phyloP scores from a whole-genome alignment of 2,797 vertebrate genomes.

The Eulemur albifrons region DNA sequence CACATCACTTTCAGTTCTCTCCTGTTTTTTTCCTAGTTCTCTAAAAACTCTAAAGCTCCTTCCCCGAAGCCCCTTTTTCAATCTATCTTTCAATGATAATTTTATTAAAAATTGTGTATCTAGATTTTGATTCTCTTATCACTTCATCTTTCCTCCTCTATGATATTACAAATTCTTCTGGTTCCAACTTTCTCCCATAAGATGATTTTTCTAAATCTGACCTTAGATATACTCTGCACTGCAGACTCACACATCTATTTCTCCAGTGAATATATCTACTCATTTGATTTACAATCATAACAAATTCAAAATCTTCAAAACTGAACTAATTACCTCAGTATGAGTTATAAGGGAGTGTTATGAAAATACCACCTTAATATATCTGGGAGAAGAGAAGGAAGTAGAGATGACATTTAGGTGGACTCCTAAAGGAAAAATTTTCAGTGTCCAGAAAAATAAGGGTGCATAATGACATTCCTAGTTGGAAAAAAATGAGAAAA shows the following conservation, averaged over 20 bases:
- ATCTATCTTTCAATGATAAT: background rate
- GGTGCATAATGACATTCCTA: background rate
- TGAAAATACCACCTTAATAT: background rate
- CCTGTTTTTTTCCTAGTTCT: background rate
- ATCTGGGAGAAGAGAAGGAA: background rate
- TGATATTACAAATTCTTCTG: background rate
- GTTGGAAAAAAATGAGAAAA: background rate
- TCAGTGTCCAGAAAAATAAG: background rate
- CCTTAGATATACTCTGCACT: background rate
- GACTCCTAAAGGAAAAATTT: background rate
- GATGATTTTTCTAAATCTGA: background rate
- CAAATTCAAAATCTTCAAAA: background rate
- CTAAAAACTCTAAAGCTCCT: background rate
- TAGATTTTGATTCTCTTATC: background rate
- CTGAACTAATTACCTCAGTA: background rate
- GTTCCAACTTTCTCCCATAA: background rate
- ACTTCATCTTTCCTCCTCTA: background rate
- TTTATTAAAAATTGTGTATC: background rate
- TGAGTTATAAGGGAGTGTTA: background rate
- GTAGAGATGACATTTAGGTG: background rate
- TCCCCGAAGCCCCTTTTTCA: background rate
- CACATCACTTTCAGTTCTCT: background rate
- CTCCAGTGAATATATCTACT: background rate
- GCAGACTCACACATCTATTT: background rate
- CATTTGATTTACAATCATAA: background rate